Base-by-base conservation (phyloP, 2,888 invertebrate species). In the Beris chalybata region DNA sequence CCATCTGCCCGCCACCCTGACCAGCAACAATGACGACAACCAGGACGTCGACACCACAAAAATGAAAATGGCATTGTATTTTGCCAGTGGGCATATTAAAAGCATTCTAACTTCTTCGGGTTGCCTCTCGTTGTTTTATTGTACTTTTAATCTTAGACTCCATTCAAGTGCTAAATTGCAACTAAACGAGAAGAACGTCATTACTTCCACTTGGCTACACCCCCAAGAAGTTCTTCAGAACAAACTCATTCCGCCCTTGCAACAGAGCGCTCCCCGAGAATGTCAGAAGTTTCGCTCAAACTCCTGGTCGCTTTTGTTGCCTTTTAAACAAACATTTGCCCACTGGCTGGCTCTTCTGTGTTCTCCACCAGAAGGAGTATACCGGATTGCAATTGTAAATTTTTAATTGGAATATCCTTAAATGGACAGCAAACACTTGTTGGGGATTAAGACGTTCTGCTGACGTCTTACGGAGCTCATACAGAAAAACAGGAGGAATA, bases 131-230 rank as follows among this genome's bases (percentile, higher is more conserved):
- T 44, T 47, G 58, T 47, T 58, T 58, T 58, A 58, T 58, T 58
- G 58, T 58, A 45, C 45, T 58, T 58, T 58, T 58, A 58, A 58
- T 58, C 58, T 58, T 58, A 58, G 58, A 58, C 58, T 58, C 45
- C 58, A 58, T 58, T 58, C 45, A 58, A 45, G 58, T 58, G 58
- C 45, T 58, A 58, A 58, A 58, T 58, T 58, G 45, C 58, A 58
- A 29, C 58, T 45, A 44, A 58, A 58, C 45, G 58, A 45, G 56
- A 43, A 44, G 45, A 58, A 58, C 45, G 30, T 58, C 58, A 58
- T 45, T 45, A 44, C 13, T 22, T 15, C 56, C 12, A 32, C 32
- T 30, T 22, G 9, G 44, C 7, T n/a, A 22, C 15, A 56, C 44
- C 29, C 22, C 22, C 29, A 2, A 58, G 12, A 47, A 43, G 5